Evolutionary conservation across 2,888 invertebrate genomes (phyloP), one percentile per base, ranked within the genome.

Genomic region (Volucella zonaria): DNA sequence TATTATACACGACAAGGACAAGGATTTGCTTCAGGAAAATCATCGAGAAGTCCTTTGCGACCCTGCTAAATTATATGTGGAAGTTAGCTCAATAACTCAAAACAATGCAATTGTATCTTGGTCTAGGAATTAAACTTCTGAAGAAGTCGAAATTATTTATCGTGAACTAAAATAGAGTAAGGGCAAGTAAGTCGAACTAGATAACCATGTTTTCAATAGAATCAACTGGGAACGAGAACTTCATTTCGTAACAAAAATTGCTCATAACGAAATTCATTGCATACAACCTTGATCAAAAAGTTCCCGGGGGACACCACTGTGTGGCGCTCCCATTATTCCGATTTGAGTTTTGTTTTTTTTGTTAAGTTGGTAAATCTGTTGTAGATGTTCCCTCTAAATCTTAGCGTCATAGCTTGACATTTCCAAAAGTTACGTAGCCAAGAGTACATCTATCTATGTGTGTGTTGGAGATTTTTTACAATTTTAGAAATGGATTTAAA

Each of bases 41-140:
- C 96, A 96, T 6, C 95, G 95, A 87, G 94, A 94, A 89, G 94
- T 94, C 0, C 93, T 94, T 0, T 96, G 96, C 91, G 92, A 93
- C 47, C 92, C 94, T 4, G 90, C 92, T 0, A 91, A 91, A 62
- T 89, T 94, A 59, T 89, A 91, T 49, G 90, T 93, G 6, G 89
- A 90, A 0, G 89, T 93, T 4, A 87, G 88, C 40, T 59, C 80
- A 6, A 31, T 83, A 0, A 87, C 88, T 1, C 90, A 90, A 66
- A 87, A 88, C 14, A 83, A 81, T 0, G 47, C 88, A 0, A 71
- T 70, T 2, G 71, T 91, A 0, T 82, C 74, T 89, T 92, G 91
- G 91, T 75, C 73, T 10, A 90, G 86, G 75, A 76, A 67, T 15
- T 90, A 88, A 87, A 90, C 89, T 9, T 88, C 88, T 8, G 86